These are phyloP conservation scores for Volucella inflata DNA, from an alignment of 2,888 invertebrate genomes.

Conservation along the genomic window DNA sequence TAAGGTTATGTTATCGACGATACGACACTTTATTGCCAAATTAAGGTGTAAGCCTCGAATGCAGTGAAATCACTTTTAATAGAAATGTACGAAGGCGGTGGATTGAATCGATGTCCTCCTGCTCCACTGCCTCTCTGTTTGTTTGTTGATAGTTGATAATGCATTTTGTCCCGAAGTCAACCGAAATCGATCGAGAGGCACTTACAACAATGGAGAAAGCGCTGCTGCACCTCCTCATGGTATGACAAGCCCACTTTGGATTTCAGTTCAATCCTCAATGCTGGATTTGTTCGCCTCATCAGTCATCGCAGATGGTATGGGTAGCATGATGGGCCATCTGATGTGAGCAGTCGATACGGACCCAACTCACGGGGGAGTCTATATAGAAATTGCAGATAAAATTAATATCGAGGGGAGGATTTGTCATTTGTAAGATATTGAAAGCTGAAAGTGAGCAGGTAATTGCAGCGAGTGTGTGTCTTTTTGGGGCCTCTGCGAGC, in stretches of 20 bases:
- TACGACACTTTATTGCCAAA: conserved; percentile 72
- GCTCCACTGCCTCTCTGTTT: conserved; percentile 12
- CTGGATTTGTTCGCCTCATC: conserved; percentile 35
- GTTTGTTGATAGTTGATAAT: conserved; percentile 43
- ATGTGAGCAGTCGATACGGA: conserved; percentile 35
- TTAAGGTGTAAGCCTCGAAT: conserved; percentile 66
- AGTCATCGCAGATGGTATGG: conserved; percentile 61
- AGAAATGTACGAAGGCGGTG: conserved; percentile 59
- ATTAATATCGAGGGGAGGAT: conserved; percentile 46
- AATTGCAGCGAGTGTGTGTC: conserved; percentile 2
- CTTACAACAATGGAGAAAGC: conserved; percentile 70
- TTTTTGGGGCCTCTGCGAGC: conserved; percentile 41
- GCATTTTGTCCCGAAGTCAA: conserved; percentile 12
- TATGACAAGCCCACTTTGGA: conserved; percentile 60
- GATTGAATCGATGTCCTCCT: not conserved
- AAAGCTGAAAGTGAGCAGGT: conserved; percentile 46
- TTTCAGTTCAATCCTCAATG: conserved; percentile 2
- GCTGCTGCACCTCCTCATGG: conserved; percentile 53
- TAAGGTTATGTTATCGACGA: conserved; percentile 57
- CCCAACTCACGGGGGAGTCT: conserved; percentile 14
- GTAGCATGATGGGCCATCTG: conserved; percentile 62
- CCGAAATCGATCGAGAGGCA: conserved; percentile 33
- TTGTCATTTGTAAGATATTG: conserved; percentile 61
- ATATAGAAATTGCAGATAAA: conserved; percentile 38
- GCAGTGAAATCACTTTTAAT: conserved; percentile 39